phyloP scores from a whole-genome alignment of 2,888 invertebrate species.

The Tetheella fluctuosa region DNA sequence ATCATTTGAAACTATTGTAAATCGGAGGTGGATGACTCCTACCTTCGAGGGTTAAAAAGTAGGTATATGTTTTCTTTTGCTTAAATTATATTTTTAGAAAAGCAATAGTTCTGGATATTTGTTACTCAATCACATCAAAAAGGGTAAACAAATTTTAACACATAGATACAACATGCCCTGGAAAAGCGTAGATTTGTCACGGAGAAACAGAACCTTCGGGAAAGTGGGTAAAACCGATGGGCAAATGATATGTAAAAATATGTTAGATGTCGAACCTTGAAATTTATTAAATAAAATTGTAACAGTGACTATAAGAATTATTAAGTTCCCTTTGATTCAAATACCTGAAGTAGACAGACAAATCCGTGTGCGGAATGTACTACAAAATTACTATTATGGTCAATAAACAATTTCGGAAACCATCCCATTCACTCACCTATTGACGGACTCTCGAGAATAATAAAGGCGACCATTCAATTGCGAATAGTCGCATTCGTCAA shows the following conservation, averaged over 20 bases:
- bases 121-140: no score
- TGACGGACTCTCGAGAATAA: conserved; percentile 32
- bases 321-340: neutral
- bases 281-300: neutral
- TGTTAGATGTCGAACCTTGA: neutral
- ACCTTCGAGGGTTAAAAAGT: no score
- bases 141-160: no score
- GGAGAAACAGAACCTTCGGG: no score
- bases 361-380: neutral
- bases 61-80: no score
- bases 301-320: neutral
- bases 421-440: conserved; percentile 33
- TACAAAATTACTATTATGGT: conserved; percentile 8
- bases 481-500: conserved; percentile 27
- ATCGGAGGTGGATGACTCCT: neutral
- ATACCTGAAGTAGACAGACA: neutral
- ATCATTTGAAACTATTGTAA: conserved; percentile 5
- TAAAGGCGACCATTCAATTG: conserved; percentile 37
- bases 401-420: conserved; percentile 26
- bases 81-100: neutral
- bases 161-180: no score
- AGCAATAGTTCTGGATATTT: no score
- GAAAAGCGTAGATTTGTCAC: no score
- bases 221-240: no score
- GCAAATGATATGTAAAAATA: no score